These are phyloP conservation scores for Tonatia bakeri DNA, from an alignment of 2,113 vertebrate species.

Conservation along the genomic window DNA sequence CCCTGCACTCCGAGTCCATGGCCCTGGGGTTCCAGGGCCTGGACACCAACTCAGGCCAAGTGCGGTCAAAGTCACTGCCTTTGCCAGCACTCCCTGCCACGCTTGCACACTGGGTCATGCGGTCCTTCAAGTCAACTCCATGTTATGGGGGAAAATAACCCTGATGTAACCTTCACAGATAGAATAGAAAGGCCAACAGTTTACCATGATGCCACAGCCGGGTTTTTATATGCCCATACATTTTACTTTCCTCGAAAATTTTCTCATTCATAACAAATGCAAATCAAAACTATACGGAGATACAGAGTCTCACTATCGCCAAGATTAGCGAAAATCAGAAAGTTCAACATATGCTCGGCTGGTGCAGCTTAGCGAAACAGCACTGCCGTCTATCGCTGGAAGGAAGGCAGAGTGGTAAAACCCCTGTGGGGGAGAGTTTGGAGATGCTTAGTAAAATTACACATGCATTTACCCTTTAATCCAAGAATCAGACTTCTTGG, in stretches of 20 bases:
- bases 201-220: background rate
- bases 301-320: background rate
- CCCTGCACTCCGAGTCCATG: background rate
- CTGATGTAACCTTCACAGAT: background rate
- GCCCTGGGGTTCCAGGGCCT: background rate
- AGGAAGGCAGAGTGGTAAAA: background rate
- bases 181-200: background rate
- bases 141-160: background rate
- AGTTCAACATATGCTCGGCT: background rate
- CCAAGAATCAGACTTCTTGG: background rate
- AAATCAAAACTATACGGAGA: background rate
- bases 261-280: background rate
- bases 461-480: background rate
- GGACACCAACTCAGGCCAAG: background rate
- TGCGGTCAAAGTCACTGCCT: background rate
- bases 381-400: background rate
- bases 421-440: background rate
- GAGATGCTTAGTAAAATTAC: background rate
- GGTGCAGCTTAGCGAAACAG: background rate
- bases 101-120: background rate
- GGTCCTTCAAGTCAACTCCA: background rate
- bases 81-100: background rate
- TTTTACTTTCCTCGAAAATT: background rate
- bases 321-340: background rate
- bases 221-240: background rate